These are phyloP conservation scores for Strix aluco DNA, from an alignment of 2,113 vertebrate species.

Conservation along the genomic window DNA sequence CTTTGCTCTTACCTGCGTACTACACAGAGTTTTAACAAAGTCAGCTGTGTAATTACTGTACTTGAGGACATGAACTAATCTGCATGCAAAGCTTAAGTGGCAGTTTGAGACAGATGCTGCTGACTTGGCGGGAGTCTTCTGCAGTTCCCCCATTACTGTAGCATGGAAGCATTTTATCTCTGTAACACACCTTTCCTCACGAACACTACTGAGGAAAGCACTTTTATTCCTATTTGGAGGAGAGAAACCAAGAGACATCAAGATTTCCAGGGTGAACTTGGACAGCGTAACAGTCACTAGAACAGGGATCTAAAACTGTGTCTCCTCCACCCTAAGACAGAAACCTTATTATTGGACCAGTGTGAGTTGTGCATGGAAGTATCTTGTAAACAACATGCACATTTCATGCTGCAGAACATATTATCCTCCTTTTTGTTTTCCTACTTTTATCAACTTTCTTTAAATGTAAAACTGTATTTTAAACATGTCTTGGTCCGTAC, in stretches of 20 bases:
- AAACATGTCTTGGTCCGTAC: neutral
- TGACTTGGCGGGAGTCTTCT: conserved; percentile 29
- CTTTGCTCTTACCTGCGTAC: neutral
- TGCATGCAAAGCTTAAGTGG: conserved; percentile 1
- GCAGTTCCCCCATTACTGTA: neutral
- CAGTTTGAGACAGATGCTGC: conserved; percentile 27
- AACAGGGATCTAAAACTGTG: neutral
- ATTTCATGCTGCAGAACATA: neutral
- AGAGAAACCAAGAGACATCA: neutral
- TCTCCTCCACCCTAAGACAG: neutral
- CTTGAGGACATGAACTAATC: neutral
- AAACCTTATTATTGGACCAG: neutral
- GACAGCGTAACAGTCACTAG: neutral
- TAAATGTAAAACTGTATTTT: neutral
- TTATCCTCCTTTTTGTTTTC: neutral
- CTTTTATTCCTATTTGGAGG: neutral
- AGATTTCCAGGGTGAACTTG: neutral
- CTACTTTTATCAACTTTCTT: neutral
- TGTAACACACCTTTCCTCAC: neutral
- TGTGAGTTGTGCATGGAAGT: neutral
- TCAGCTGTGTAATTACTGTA: conserved; percentile 1
- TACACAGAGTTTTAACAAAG: neutral
- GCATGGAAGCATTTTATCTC: neutral
- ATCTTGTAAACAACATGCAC: neutral
- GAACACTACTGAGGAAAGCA: neutral